Conservation (phyloP, 2,888 invertebrate species). For the Diabrotica balteata region DNA sequence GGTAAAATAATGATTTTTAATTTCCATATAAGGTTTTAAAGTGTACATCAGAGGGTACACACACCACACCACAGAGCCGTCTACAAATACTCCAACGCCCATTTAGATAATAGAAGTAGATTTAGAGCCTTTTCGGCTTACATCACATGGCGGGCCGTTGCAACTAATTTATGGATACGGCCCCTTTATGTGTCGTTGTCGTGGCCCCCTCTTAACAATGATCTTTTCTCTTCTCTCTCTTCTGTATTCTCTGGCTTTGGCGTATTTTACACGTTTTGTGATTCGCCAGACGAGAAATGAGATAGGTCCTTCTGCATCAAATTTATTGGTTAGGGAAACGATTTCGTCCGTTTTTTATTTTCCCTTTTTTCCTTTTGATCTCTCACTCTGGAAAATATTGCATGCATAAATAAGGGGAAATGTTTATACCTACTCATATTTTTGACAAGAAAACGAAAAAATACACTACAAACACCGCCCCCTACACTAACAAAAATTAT, state of each 20-base stretch:
- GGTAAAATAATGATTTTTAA: too few species aligned
- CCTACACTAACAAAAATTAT: too few species aligned
- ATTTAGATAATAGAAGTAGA: slow-evolving; percentile 60
- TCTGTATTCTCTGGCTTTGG: slow-evolving; percentile 21
- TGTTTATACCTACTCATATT: too few species aligned
- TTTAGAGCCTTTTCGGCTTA: slow-evolving; percentile 59
- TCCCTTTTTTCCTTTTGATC: too few species aligned
- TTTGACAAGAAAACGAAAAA: too few species aligned
- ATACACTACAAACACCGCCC: too few species aligned
- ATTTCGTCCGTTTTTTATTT: neutral
- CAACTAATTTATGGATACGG: slow-evolving; percentile 56
- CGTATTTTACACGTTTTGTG: slow-evolving; percentile 32
- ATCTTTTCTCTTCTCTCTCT: slow-evolving; percentile 30
- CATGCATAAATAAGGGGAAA: too few species aligned
- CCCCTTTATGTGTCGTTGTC: slow-evolving; percentile 38
- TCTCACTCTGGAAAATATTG: too few species aligned
- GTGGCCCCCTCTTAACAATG: slow-evolving; percentile 32
- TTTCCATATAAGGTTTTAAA: neutral
- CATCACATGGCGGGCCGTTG: slow-evolving; percentile 54
- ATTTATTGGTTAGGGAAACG: slow-evolving; percentile 15
- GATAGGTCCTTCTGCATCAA: slow-evolving; percentile 17
- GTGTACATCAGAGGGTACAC: neutral
- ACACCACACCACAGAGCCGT: slow-evolving; percentile 36
- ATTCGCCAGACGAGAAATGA: slow-evolving; percentile 16
- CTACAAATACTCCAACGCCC: slow-evolving; percentile 59